phyloP scores from a whole-genome alignment of 2,797 vertebrate species.

The Margarornis squamiger region DNA sequence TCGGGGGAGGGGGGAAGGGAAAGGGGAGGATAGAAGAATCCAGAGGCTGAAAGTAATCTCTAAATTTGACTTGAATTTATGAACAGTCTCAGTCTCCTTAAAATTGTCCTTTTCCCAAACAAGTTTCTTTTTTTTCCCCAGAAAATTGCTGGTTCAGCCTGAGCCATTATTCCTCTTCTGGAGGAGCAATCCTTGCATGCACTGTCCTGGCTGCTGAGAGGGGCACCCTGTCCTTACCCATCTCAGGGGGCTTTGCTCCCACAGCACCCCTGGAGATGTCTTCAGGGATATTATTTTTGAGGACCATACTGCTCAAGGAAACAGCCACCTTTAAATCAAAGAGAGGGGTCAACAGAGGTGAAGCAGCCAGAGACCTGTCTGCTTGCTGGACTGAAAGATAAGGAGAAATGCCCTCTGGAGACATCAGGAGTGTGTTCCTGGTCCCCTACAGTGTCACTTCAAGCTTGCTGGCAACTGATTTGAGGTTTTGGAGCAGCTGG shows the following conservation, averaged over 20 bases:
- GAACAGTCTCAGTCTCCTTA: conserved; percentile 7
- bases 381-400: neutral
- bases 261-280: neutral
- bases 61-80: conserved; percentile 47
- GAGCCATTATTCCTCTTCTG: neutral
- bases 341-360: neutral
- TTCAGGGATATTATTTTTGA: neutral
- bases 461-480: neutral
- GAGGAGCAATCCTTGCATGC: neutral
- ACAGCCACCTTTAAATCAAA: neutral
- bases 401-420: neutral
- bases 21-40: conserved; percentile 1
- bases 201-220: rapidly evolving
- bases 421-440: neutral
- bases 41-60: conserved; percentile 48
- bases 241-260: neutral
- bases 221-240: rapidly evolving
- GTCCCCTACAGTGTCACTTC: neutral
- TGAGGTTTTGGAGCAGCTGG: neutral
- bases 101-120: conserved; percentile 2
- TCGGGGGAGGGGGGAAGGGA: neutral
- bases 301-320: neutral
- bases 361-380: neutral
- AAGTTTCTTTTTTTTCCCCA: neutral
- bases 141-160: neutral